Evolutionary conservation across 2,797 vertebrate genomes (phyloP).

Genomic region (Fistularia tabacaria): DNA sequence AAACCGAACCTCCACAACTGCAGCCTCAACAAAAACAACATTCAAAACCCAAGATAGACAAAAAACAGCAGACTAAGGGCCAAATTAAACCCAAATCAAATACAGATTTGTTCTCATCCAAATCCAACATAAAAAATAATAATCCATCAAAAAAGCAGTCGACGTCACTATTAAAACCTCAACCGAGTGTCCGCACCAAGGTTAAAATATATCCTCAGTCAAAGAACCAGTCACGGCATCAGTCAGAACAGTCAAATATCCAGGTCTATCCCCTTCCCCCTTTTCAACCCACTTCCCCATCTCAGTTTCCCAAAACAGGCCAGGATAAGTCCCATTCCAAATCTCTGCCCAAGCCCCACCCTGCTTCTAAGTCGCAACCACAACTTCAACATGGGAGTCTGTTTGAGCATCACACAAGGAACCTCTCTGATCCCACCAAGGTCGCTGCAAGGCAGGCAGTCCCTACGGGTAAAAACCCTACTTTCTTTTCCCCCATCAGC

Average conservation of each 20-base stretch:
- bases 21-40: neutral
- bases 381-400: constrained; percentile 39
- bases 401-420: constrained; percentile 47
- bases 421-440: constrained; percentile 46
- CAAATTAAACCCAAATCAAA: constrained; percentile 2
- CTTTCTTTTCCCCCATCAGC: constrained; percentile 32
- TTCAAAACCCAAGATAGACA: neutral
- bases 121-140: neutral
- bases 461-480: constrained; percentile 66
- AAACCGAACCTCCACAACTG: too few relatives aligned
- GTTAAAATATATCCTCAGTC: neutral
- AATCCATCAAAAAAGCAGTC: neutral
- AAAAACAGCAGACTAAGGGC: neutral
- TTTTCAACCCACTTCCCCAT: constrained; percentile 5
- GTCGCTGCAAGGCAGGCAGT: constrained; percentile 43
- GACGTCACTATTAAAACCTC: neutral
- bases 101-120: constrained; percentile 1
- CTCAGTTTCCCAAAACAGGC: constrained; percentile 12
- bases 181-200: neutral
- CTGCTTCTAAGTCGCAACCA: constrained; percentile 21
- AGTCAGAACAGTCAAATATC: constrained; percentile 7
- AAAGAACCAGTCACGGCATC: neutral
- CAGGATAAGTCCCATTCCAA: constrained; percentile 13
- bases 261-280: constrained; percentile 3
- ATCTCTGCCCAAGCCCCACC: constrained; percentile 19